Evolutionary conservation across 2,888 invertebrate species (phyloP), one percentile per base, ranked within the genome.

Genomic region (Petrolisthes manimaculis): DNA sequence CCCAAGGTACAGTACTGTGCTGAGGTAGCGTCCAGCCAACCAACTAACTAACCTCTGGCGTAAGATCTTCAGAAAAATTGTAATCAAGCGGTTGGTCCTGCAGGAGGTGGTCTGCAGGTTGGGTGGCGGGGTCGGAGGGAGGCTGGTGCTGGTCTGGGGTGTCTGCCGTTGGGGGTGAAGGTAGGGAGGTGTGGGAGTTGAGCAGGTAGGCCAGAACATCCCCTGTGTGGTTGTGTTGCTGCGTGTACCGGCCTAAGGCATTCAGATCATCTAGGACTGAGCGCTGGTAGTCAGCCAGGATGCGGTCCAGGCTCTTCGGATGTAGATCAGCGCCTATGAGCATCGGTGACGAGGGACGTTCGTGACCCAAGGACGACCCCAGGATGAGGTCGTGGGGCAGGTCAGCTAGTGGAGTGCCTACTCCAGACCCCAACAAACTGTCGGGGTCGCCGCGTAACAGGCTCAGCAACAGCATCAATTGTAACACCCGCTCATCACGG

Each of bases 351-450:
- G 89, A 86, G 0, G 86, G 83, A n/a, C 80, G 86, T 21, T 84
- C 89, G 51, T 89, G 86, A n/a, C 89, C 89, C 61, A 89, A 67
- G 18, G 89, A 89, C 0, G 86, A 83, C 18, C 89, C 89, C 79
- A 89, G 67, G 74, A 86, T 84, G 12, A 89, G 86, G 75, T 89
- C 89, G 75, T 83, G 83, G 51, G 86, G 86, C 8, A 89, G 61
- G 77, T 89, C 86, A 61, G 78, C 83, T 3, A 89, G 74, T 12
- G 86, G 83, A 9, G 78, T 61, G 69, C 51, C 37, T 12, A 83
- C 75, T 24, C 55, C 75, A 8, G 78, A 37, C 53, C 89, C 80
- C n/a, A 86, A 53, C 14, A 89, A 78, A n/a, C 77, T 78, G 86
- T 89, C 83, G 12, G 89, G 89, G 8, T 86, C 86, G 12, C 89